Evolutionary conservation across 1,140 invertebrate genomes (phyloP).

Genomic region (Microplitis mediator): DNA sequence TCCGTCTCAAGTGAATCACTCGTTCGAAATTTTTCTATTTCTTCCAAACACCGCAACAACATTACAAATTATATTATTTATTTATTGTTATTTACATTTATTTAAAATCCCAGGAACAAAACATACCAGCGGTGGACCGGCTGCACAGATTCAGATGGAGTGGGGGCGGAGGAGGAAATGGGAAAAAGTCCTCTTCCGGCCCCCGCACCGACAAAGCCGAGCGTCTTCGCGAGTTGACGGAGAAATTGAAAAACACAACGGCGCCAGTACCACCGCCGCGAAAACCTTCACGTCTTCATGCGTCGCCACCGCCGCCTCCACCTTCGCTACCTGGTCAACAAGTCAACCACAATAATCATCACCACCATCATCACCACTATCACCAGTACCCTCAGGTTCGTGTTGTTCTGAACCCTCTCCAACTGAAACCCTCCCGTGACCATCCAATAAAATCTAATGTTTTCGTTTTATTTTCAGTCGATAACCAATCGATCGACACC

Average conservation of each 20-base stretch:
- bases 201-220: conserved; percentile 71
- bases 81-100: not conserved
- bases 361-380: conserved; percentile 3
- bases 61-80: not conserved
- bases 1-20: not conserved
- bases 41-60: not conserved
- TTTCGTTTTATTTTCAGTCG: not conserved
- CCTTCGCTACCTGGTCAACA: too few species aligned
- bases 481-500: conserved; percentile 33
- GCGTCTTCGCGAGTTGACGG: conserved; percentile 76
- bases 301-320: conserved; percentile 55
- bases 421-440: not conserved
- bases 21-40: not conserved
- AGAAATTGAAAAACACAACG: conserved; percentile 68
- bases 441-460: not conserved
- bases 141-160: conserved; percentile 78
- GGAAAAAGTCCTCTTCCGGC: conserved; percentile 56
- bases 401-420: not conserved
- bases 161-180: conserved; percentile 63
- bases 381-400: not conserved
- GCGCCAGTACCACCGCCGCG: conserved; percentile 53
- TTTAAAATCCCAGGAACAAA: conserved; percentile 46
- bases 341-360: conserved; percentile 14
- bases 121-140: conserved; percentile 71
- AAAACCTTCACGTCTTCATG: conserved; percentile 51